phyloP scores from a whole-genome alignment of 2,797 vertebrate species.

The Tragopan temminckii region DNA sequence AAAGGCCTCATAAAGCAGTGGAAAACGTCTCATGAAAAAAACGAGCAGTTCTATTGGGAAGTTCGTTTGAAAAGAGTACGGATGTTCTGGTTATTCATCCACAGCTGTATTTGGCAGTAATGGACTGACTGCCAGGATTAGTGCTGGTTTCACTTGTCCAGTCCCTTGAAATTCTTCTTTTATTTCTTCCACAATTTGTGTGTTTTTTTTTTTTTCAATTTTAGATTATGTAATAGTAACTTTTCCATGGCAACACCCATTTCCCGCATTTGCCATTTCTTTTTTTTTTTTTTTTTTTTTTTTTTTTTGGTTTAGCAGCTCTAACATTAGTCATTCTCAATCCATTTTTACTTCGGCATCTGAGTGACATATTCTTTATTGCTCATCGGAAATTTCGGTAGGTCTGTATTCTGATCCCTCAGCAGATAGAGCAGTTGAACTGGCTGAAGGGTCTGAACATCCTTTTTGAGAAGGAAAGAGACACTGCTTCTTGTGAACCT shows the following conservation, averaged over 20 bases:
- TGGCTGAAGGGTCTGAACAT: neutral
- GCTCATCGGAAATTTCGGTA: constrained; percentile 25
- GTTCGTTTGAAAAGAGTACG: neutral
- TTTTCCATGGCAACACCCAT: constrained; percentile 74
- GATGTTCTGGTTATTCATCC: neutral
- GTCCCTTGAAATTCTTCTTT: neutral
- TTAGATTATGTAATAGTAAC: constrained; percentile 1
- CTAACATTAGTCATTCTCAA: constrained; percentile 61
- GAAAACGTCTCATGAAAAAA: neutral
- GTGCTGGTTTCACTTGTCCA: neutral
- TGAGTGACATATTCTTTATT: constrained; percentile 52
- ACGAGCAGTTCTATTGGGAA: neutral
- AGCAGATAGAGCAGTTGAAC: constrained; percentile 2
- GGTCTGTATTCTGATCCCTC: constrained; percentile 10
- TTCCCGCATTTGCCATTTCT: constrained; percentile 72
- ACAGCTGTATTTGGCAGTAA: neutral
- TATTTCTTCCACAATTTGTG: neutral
- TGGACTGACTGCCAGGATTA: neutral
- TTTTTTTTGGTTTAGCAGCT: neutral
- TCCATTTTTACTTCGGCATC: constrained; percentile 65
- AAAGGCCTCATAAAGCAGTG: neutral
- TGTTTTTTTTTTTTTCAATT: constrained; percentile 19
- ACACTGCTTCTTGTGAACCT: neutral
- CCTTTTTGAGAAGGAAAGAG: constrained; percentile 3
- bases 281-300: neutral